Evolutionary conservation across 2,113 vertebrate species (phyloP), one percentile per base, ranked within the genome.

Genomic region (Lutjanus erythropterus): DNA sequence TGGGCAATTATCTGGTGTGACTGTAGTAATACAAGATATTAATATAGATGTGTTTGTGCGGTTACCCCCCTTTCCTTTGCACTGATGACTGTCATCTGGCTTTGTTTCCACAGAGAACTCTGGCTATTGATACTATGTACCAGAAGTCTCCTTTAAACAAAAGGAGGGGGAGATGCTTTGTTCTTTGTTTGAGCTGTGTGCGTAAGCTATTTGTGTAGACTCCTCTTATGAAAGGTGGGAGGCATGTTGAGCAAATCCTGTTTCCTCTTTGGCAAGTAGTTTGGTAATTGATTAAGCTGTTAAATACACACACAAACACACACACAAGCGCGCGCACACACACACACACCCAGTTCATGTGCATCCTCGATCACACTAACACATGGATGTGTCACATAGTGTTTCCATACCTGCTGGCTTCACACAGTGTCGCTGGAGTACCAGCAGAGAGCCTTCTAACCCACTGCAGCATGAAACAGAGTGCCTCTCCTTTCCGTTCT

Each of bases 1-100:
- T 88, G 62, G 79, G 80, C 85, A 94, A 94, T 95, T 94, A 93
- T 93, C 58, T 73, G 77, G 46, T 80, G 83, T 87, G 78, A 71
- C 81, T 88, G 75, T 71, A 86, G 75, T 89, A 70, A 90, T 80
- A 83, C 78, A 79, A 83, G 71, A 89, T 92, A 89, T 88, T 92
- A 91, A 91, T 91, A 86, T 87, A 84, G 86, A 94, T 79, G 80
- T 86, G 83, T 87, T 89, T 88, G 85, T 82, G 80, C 53, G 70
- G 81, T 70, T 78, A 52, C 67, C 47, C 75, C 75, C 62, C 59
- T 53, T 61, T 64, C 35, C 59, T 59, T 86, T 39, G 7, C 74
- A 67, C 71, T 78, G 85, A 88, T 59, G 39, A 67, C 84, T 84
- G 81, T 87, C 84, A 81, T 80, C 55, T 72, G 60, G 71, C 81